Evolutionary conservation across 1,140 invertebrate genomes (phyloP), one percentile per base, ranked within the genome.

Genomic region (Monomorium pharaonis): DNA sequence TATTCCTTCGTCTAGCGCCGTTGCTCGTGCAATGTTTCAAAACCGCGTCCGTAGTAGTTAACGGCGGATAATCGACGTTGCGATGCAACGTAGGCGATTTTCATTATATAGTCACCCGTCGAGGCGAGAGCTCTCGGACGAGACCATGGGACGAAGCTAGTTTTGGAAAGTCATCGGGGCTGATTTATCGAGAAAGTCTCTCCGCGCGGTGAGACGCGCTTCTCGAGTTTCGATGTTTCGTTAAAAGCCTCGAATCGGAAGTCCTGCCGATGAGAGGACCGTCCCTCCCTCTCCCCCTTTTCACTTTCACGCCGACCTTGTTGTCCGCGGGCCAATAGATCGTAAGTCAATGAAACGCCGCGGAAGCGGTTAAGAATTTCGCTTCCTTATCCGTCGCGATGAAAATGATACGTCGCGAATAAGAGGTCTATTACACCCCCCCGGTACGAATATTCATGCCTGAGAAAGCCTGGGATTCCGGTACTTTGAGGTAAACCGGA

Each of bases 281-380:
- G 72, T 78, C 78, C 21, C 1, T 24, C 86, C 90, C 88, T 86
- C 72, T 78, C 78, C 21, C 1, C 56, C 86, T 91, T 89, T 86
- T 75, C 84, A 91, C 91, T 92, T 91, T 92, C 89, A 88, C 90
- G 60, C n/a, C 78, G 85, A 86, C 69, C 70, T 84, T 85, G 76
- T 69, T 63, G 27, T 33, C 10, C 51, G 60, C 58, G 5, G 72
- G 12, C n/a, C 58, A 21, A 30, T 37, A 60, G 54, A 70, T 56
- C 74, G 74, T 70, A 86, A 83, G 56, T 49, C 47, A 86, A 89
- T 74, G 81, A 77, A 58, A 86, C n/a, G 18, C 56, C 44, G 18
- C 84, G 87, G 87, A 89, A 89, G 84, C 63, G 69, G 33, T 70
- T 58, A 16, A 56, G 44, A 7, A 70, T 62, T 12, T 44, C 47